Evolutionary conservation across 2,888 invertebrate genomes (phyloP).

Genomic region (Reticulitermes lucifugus): DNA sequence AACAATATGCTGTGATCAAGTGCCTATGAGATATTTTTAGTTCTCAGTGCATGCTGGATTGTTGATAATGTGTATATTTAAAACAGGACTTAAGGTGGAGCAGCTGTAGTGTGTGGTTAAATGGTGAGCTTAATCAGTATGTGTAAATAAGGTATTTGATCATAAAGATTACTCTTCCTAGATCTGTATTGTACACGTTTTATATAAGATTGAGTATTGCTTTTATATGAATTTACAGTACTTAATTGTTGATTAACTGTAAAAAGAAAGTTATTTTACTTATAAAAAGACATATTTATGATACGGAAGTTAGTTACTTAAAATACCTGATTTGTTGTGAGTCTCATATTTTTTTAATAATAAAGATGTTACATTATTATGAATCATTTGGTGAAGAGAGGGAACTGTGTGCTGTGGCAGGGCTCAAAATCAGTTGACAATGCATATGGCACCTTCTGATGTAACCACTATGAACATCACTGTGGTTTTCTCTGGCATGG

Average conservation of each 20-base stretch:
- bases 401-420: too few species aligned
- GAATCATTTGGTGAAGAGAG: background rate
- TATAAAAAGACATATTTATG: conserved; percentile 12
- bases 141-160: conserved; percentile 28
- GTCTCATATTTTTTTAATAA: background rate
- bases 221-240: conserved; percentile 29
- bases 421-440: too few species aligned
- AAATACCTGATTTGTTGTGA: background rate
- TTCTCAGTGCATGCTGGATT: background rate
- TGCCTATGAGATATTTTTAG: background rate
- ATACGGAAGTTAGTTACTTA: background rate
- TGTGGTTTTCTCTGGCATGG: too few species aligned
- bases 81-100: background rate
- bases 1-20: background rate
- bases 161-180: conserved; percentile 5
- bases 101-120: background rate
- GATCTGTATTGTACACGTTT: conserved; percentile 19
- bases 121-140: background rate
- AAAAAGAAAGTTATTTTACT: background rate
- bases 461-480: too few species aligned
- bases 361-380: background rate
- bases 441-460: too few species aligned
- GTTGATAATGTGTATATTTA: background rate
- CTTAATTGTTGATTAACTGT: conserved; percentile 33
- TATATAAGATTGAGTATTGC: conserved; percentile 15